A percentile compares a stretch with the other conserved stretches of the same genome.
These are phyloP conservation scores for Lepidocyrtoides sp. DNA, from an alignment of 2,888 invertebrate genomes.

Conservation along the genomic window DNA sequence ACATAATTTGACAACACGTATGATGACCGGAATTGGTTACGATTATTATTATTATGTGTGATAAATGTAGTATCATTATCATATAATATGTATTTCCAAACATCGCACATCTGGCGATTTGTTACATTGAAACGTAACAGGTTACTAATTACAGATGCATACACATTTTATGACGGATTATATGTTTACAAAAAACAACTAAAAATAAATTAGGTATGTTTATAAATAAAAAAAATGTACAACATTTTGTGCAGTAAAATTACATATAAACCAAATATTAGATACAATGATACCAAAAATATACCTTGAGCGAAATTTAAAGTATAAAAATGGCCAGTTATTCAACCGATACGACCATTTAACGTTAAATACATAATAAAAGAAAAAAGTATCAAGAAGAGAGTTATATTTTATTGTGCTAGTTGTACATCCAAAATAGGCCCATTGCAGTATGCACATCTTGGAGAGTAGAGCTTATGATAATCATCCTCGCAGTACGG, in stretches of 20 bases:
- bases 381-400: too few relatives aligned
- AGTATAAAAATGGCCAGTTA: too few relatives aligned
- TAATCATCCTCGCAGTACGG: conserved; percentile 99
- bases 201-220: background rate
- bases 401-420: background rate
- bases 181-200: background rate
- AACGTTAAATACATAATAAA: too few relatives aligned
- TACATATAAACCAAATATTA: too few relatives aligned
- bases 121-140: background rate
- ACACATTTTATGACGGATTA: background rate
- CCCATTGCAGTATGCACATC: conserved; percentile 99
- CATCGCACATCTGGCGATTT: conserved; percentile 28
- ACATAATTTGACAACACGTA: background rate
- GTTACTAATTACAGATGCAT: conserved; percentile 17
- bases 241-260: conserved; percentile 97
- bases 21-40: conserved; percentile 14
- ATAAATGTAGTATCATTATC: background rate
- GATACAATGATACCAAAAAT: too few relatives aligned
- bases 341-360: too few relatives aligned
- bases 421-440: conserved; percentile 97
- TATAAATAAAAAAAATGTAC: background rate
- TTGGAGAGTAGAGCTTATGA: conserved; percentile 98
- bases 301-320: too few relatives aligned
- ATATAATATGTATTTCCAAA: background rate
- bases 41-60: background rate